Percentiles rank a stretch among this genome's conserved stretches.
Evolutionary conservation across 1,140 invertebrate species (phyloP).

Genomic region (Colletes gigas): DNA sequence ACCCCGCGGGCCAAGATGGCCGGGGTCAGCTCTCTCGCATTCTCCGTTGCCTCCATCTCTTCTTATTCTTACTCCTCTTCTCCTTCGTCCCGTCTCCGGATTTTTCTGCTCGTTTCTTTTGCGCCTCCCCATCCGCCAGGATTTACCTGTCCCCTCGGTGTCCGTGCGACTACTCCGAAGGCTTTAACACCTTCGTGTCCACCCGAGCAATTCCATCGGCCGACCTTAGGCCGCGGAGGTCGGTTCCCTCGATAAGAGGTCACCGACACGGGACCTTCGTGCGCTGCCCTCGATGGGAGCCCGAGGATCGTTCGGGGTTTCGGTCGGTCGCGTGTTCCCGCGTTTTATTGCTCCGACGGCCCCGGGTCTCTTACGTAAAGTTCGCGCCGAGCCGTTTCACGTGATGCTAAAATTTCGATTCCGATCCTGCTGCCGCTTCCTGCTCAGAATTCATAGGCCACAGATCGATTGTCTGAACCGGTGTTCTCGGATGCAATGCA

Average conservation of each 20-base stretch:
- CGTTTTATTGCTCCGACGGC: slow-evolving; percentile 1
- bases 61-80: slow-evolving; percentile 18
- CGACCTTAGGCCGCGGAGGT: slow-evolving; percentile 48
- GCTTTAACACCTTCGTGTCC: slow-evolving; percentile 48
- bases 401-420: slow-evolving; percentile 10
- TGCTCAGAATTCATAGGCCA: not conserved
- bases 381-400: not conserved
- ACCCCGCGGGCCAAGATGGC: slow-evolving; percentile 66
- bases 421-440: not conserved
- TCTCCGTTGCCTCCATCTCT: slow-evolving; percentile 19
- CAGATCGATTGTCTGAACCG: no score
- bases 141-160: slow-evolving; percentile 52
- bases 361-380: slow-evolving; percentile 8
- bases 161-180: slow-evolving; percentile 33
- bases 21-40: slow-evolving; percentile 55
- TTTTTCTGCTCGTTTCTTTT: slow-evolving; percentile 39
- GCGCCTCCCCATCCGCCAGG: slow-evolving; percentile 22
- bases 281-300: not conserved
- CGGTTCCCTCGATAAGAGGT: slow-evolving; percentile 60
- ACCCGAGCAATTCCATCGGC: slow-evolving; percentile 28
- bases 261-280: slow-evolving; percentile 33
- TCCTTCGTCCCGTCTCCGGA: slow-evolving; percentile 14
- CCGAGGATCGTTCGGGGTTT: slow-evolving; percentile 17
- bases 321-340: slow-evolving; percentile 9
- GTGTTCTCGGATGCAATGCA: no score